phyloP scores from a whole-genome alignment of 2,888 invertebrate species.

The Argynnis bischoffii region DNA sequence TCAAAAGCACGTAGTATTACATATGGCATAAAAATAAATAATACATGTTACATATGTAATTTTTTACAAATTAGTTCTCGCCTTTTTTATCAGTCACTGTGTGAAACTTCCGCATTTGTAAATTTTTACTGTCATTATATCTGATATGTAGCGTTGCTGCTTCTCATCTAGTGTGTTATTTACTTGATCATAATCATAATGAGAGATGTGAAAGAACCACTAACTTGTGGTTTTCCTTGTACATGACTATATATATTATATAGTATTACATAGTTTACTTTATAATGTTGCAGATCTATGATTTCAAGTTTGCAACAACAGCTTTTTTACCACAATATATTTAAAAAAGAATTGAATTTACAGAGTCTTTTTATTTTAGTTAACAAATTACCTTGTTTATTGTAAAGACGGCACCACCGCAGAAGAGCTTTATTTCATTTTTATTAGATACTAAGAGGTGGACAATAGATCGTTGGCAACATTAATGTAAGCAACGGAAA shows the following conservation, averaged over 20 bases:
- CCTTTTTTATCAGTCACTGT: neutral
- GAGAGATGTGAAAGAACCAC: constrained; percentile 37
- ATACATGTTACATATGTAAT: too few relatives aligned
- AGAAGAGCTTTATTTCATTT: neutral
- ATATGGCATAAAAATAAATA: too few relatives aligned
- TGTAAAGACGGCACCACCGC: too few relatives aligned
- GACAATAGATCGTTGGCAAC: constrained; percentile 26
- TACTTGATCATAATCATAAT: constrained; percentile 38
- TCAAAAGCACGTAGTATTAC: too few relatives aligned
- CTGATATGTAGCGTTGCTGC: neutral
- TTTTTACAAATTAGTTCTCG: too few relatives aligned
- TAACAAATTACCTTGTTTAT: too few relatives aligned
- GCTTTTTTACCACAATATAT: neutral
- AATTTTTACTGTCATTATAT: neutral
- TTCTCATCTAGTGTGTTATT: too few relatives aligned
- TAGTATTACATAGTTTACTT: too few relatives aligned
- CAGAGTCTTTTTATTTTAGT: too few relatives aligned
- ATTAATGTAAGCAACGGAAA: constrained; percentile 21
- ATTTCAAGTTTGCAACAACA: neutral
- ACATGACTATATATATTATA: constrained; percentile 35
- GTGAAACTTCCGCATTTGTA: neutral
- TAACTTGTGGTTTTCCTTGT: constrained; percentile 44
- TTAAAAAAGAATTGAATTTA: too few relatives aligned
- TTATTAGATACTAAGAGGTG: neutral
- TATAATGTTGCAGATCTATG: neutral